Evolutionary conservation across 2,888 invertebrate genomes (phyloP).

Genomic region (Habrosyne pyritoides): DNA sequence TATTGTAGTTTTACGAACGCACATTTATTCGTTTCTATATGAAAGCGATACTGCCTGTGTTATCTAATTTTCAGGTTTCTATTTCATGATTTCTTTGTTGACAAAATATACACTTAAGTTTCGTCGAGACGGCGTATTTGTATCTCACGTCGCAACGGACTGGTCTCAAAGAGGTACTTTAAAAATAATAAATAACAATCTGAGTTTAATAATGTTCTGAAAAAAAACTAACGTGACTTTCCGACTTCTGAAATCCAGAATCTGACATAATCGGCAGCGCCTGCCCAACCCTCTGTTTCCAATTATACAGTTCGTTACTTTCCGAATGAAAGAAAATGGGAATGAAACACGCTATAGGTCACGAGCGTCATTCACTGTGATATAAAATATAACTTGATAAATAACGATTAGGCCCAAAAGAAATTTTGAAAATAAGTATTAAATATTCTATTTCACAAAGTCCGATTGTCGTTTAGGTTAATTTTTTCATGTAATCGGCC

Average conservation of each 20-base stretch:
- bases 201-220: no score
- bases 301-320: conserved; percentile 79
- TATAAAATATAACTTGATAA: background rate
- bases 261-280: conserved; percentile 51
- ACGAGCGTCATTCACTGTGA: conserved; percentile 36
- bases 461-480: no score
- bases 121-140: background rate
- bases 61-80: conserved; percentile 10
- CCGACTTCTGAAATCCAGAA: conserved; percentile 36
- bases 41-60: conserved; percentile 32
- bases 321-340: conserved; percentile 68
- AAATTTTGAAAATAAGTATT: background rate
- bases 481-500: no score
- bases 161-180: background rate
- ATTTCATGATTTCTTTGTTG: background rate
- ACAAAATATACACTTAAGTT: background rate
- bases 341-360: conserved; percentile 56
- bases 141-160: background rate
- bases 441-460: background rate
- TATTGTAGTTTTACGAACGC: conserved; percentile 77
- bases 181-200: background rate
- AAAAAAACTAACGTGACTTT: background rate
- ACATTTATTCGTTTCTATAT: conserved; percentile 64
- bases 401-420: background rate
- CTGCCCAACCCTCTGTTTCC: conserved; percentile 62